Percentiles rank a stretch among this genome's conserved stretches.
Evolutionary conservation across 2,797 vertebrate genomes (phyloP).

Genomic region (Threskiornis aethiopicus): DNA sequence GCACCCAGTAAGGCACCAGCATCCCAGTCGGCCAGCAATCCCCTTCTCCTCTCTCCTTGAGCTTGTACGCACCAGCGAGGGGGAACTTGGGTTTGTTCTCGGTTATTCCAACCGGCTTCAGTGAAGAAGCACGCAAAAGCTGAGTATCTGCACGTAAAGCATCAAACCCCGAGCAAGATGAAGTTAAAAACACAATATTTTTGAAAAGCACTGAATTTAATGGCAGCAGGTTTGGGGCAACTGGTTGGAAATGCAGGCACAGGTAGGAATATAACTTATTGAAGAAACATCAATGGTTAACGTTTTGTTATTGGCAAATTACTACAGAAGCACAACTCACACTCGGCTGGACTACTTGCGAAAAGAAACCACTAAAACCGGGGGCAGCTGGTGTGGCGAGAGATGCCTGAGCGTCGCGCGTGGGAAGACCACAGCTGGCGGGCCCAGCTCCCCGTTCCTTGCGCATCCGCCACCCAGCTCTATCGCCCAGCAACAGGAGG

Average conservation of each 20-base stretch:
- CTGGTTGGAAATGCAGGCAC: not conserved
- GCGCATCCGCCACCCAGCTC: not conserved
- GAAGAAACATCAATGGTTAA: not conserved
- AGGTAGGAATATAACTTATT: not conserved
- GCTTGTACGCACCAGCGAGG: not conserved
- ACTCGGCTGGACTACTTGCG: too few species aligned
- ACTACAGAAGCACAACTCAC: not conserved
- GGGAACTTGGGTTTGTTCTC: not conserved
- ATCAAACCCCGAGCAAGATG: not conserved
- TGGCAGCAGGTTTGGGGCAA: not conserved
- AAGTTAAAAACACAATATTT: not conserved
- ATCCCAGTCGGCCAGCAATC: not conserved
- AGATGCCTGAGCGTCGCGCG: rapidly evolving
- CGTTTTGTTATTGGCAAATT: not conserved
- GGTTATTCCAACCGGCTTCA: not conserved
- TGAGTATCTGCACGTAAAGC: not conserved
- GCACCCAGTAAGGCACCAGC: too few species aligned
- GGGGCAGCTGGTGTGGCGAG: rapidly evolving
- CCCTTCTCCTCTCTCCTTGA: not conserved
- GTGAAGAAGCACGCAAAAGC: not conserved
- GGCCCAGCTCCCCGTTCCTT: not conserved
- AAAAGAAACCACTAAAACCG: not conserved
- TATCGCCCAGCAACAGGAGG: not conserved
- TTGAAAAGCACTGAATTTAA: not conserved
- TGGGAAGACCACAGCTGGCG: rapidly evolving